Evolutionary conservation across 2,113 vertebrate species (phyloP).

Genomic region (Hystrix brachyura): DNA sequence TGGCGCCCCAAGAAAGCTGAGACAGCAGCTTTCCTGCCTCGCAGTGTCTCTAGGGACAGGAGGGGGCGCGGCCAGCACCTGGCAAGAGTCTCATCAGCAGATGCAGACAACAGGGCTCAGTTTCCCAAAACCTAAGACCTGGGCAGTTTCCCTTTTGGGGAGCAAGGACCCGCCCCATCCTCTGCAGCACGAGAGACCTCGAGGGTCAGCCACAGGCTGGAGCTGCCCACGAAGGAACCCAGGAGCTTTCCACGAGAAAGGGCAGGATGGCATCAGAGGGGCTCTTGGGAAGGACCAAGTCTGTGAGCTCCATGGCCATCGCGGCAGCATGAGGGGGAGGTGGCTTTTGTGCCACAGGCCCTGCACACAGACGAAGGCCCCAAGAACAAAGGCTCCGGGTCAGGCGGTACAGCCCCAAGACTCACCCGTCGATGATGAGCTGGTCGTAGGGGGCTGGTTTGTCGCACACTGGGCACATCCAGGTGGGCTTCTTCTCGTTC

Average conservation of each 20-base stretch:
- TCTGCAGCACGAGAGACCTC: not conserved
- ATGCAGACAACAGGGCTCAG: not conserved
- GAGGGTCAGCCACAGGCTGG: not conserved
- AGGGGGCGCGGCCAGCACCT: not conserved
- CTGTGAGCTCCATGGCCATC: too few relatives aligned
- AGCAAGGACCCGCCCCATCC: not conserved
- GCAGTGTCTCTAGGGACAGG: not conserved
- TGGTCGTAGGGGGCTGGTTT: constrained; percentile 98
- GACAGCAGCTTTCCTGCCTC: not conserved
- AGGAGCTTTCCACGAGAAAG: not conserved
- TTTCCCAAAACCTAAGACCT: constrained; percentile 58
- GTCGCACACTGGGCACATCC: constrained; percentile 99
- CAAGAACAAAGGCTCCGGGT: not conserved
- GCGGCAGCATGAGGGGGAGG: too few relatives aligned
- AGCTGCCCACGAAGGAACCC: not conserved
- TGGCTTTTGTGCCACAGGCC: accelerated
- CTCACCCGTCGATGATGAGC: constrained; percentile 98
- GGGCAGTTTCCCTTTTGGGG: not conserved
- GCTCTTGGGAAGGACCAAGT: not conserved
- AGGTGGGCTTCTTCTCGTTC: constrained; percentile 99
- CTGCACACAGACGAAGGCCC: too few relatives aligned
- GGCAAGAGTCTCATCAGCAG: not conserved
- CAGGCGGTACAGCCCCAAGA: accelerated
- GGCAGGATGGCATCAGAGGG: not conserved
- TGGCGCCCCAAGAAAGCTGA: not conserved